These are phyloP conservation scores for Myotis brandtii DNA, from an alignment of 2,113 vertebrate genomes.

Conservation along the genomic window DNA sequence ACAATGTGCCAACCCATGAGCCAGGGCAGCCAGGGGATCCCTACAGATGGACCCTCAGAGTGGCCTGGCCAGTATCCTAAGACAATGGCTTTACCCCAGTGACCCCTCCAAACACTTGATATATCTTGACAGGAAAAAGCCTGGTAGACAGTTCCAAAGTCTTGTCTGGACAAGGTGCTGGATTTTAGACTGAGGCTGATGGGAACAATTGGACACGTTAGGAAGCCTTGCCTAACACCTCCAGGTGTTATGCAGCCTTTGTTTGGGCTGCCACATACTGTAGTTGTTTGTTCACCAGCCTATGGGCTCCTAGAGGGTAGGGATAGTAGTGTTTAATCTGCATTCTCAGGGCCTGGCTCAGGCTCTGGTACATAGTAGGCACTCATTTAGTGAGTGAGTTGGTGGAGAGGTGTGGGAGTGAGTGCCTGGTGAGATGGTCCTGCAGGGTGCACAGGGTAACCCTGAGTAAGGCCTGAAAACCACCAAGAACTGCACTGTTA, in stretches of 20 bases:
- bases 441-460: background rate
- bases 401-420: too few relatives aligned
- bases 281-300: background rate
- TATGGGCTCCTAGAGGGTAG: background rate
- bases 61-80: background rate
- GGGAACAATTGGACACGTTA: background rate
- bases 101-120: background rate
- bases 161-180: background rate
- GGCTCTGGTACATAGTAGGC: background rate
- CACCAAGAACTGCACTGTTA: background rate
- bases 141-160: background rate
- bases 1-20: background rate
- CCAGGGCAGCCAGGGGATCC: background rate
- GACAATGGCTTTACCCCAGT: background rate
- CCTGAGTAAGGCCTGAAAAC: background rate
- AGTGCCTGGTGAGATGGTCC: background rate
- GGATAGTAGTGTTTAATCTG: background rate
- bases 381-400: background rate
- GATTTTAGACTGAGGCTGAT: background rate
- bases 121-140: background rate
- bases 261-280: background rate
- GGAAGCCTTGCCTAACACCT: background rate
- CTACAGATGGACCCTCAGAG: background rate
- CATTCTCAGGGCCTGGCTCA: background rate
- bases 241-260: background rate